A percentile compares a stretch with the other conserved stretches of the same genome.
phyloP scores from a whole-genome alignment of 2,113 vertebrate genomes.

The Aldabrachelys gigantea region DNA sequence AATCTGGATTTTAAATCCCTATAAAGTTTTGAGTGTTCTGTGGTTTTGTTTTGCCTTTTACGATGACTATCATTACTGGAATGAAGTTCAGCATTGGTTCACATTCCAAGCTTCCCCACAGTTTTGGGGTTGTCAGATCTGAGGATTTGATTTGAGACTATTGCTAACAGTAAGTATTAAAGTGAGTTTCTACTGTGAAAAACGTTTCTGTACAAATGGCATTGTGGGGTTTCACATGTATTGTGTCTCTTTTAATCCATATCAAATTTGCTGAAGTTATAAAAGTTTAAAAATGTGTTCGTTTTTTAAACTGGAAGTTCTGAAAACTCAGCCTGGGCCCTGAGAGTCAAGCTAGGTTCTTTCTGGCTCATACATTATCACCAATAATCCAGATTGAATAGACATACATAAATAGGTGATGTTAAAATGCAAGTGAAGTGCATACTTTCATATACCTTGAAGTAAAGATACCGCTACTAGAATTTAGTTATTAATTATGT shows the following conservation, averaged over 20 bases:
- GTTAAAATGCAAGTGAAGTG: constrained; percentile 21
- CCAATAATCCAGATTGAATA: constrained; percentile 1
- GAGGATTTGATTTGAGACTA: constrained; percentile 9
- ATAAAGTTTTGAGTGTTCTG: neutral
- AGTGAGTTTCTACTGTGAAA: constrained; percentile 37
- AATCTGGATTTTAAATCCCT: neutral
- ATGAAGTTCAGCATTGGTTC: neutral
- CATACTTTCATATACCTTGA: neutral
- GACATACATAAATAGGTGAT: neutral
- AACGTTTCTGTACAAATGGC: neutral
- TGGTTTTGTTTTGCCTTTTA: neutral
- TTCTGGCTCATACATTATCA: neutral
- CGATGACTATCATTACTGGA: neutral
- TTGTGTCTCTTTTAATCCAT: neutral
- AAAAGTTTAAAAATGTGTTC: constrained; percentile 14
- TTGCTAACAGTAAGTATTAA: constrained; percentile 19
- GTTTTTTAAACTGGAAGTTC: constrained; percentile 5
- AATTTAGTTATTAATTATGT: constrained; percentile 24
- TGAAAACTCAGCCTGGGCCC: neutral
- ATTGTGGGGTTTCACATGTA: constrained; percentile 18
- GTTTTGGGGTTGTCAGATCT: neutral
- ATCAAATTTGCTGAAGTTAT: neutral
- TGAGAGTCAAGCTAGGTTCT: neutral
- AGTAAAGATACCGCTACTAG: neutral
- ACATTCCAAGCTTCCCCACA: constrained; percentile 8